These are phyloP conservation scores for Oreochromis grahami DNA, from an alignment of 2,797 vertebrate genomes.

Conservation along the genomic window DNA sequence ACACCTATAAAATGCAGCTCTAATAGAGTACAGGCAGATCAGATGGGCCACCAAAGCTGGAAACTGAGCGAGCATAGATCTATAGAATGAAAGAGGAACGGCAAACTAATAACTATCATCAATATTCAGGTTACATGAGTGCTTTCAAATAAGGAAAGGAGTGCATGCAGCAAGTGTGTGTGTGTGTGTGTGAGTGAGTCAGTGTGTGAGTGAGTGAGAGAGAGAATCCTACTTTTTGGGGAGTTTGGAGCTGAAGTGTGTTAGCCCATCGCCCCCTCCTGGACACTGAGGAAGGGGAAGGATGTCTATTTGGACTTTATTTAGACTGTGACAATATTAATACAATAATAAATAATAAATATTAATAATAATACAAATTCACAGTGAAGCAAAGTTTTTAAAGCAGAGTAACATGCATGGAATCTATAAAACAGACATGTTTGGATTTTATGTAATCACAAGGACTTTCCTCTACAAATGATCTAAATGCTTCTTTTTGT, in stretches of 20 bases:
- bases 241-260: not conserved
- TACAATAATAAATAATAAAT: not conserved
- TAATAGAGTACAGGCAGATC: not conserved
- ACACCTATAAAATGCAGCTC: constrained; percentile 9
- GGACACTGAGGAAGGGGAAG: constrained; percentile 21
- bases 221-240: not conserved
- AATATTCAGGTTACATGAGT: not conserved
- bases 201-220: accelerated
- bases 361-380: not conserved
- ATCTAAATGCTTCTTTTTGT: not conserved
- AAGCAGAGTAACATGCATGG: not conserved
- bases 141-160: not conserved
- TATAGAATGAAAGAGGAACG: not conserved
- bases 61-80: not conserved
- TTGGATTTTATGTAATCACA: not conserved
- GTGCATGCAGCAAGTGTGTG: not conserved
- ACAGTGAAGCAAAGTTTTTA: not conserved
- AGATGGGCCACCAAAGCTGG: not conserved
- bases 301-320: not conserved
- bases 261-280: constrained; percentile 63
- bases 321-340: not conserved
- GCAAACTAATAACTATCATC: not conserved
- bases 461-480: not conserved
- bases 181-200: not conserved
- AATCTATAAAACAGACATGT: not conserved